These are phyloP conservation scores for Apeira syringaria DNA, from an alignment of 2,888 invertebrate genomes.

Conservation along the genomic window DNA sequence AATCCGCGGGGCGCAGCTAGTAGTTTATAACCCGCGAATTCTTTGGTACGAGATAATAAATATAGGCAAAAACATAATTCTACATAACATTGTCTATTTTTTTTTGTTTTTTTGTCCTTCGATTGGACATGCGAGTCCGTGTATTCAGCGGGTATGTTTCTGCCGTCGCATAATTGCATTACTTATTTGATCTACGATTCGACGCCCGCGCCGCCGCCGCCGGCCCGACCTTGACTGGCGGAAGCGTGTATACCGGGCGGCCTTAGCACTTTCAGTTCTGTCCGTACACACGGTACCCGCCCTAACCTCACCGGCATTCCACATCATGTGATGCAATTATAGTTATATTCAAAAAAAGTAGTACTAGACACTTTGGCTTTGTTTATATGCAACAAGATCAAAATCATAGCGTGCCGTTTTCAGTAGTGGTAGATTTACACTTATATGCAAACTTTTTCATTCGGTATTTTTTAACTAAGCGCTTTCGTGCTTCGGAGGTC, in stretches of 20 bases:
- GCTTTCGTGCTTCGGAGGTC: no score
- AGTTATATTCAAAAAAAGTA: neutral
- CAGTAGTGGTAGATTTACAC: no score
- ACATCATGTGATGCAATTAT: conserved; percentile 20
- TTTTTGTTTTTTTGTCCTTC: no score
- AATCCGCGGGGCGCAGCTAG: no score
- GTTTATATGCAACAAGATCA: neutral
- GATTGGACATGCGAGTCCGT: conserved; percentile 3
- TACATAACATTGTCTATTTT: no score
- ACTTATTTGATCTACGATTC: conserved; percentile 19
- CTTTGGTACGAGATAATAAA: no score
- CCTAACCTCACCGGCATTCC: conserved; percentile 38
- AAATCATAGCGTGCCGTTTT: no score
- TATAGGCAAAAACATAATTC: no score
- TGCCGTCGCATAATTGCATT: conserved; percentile 2
- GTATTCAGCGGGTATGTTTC: conserved; percentile 3
- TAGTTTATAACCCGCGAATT: no score
- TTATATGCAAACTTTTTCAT: no score
- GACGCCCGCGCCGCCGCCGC: conserved; percentile 39
- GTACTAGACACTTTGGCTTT: no score
- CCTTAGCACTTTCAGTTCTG: conserved; percentile 67
- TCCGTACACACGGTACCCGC: conserved; percentile 31
- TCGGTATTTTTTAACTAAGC: no score
- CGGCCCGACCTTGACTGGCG: conserved; percentile 64
- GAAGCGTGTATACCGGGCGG: conserved; percentile 62